A percentile compares a stretch with the other conserved stretches of the same genome.
phyloP scores from a whole-genome alignment of 1,140 invertebrate genomes.

The Metopolophium dirhodum region DNA sequence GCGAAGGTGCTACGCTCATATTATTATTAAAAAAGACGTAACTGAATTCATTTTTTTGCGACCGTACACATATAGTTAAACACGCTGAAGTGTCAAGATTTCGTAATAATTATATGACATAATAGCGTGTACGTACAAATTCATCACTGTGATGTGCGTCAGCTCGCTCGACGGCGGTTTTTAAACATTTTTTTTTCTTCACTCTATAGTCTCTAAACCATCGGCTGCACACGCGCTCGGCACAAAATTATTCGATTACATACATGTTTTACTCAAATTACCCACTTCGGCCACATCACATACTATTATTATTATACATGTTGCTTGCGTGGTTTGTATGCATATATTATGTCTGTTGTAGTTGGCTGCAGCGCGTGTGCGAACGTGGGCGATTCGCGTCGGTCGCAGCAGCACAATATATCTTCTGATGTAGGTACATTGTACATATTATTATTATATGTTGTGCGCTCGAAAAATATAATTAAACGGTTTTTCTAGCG shows the following conservation, averaged over 20 bases:
- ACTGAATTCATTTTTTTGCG: not conserved
- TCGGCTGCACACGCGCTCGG: not conserved
- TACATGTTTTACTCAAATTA: not conserved
- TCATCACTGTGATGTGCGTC: not conserved
- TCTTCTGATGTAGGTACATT: not conserved
- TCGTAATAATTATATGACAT: not conserved
- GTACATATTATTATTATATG: no score
- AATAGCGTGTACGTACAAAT: not conserved
- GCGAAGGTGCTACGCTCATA: no score
- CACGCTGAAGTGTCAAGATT: not conserved
- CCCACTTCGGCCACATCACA: not conserved
- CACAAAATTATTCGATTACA: slow-evolving; percentile 5
- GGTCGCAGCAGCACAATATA: not conserved
- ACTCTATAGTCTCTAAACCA: not conserved
- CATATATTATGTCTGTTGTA: not conserved
- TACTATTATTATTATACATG: not conserved
- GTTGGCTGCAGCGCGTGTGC: not conserved
- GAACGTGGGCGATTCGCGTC: slow-evolving; percentile 8
- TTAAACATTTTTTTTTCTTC: not conserved
- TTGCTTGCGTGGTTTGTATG: not conserved
- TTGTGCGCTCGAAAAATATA: not conserved
- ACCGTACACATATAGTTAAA: not conserved
- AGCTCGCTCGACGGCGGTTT: not conserved
- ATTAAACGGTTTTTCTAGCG: not conserved
- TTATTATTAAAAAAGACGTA: no score